Percentiles rank a stretch among this genome's conserved stretches.
These are phyloP conservation scores for Papilio helenus DNA, from an alignment of 1,140 invertebrate genomes.

Conservation along the genomic window DNA sequence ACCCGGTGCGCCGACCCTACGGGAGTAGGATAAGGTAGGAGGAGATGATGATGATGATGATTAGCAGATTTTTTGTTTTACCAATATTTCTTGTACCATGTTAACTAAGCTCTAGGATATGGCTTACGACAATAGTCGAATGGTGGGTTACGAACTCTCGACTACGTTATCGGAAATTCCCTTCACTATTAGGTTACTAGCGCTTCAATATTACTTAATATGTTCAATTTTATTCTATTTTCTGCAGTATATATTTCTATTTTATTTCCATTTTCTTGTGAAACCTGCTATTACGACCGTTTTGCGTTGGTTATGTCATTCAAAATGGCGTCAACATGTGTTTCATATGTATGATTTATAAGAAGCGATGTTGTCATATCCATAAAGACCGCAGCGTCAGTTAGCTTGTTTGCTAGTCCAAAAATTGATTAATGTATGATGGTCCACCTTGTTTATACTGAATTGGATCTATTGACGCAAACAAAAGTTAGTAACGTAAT, in stretches of 20 bases:
- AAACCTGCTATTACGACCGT: not conserved
- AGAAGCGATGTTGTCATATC: constrained; percentile 31
- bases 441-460: not conserved
- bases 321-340: constrained; percentile 25
- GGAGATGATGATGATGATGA: too few relatives aligned
- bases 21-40: too few relatives aligned
- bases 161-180: too few relatives aligned
- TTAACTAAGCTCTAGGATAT: too few relatives aligned
- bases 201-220: too few relatives aligned
- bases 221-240: not conserved
- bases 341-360: constrained; percentile 33
- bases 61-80: too few relatives aligned
- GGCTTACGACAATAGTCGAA: too few relatives aligned
- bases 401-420: not conserved
- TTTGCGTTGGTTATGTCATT: constrained; percentile 25
- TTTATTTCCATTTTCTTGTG: not conserved
- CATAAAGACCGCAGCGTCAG: not conserved
- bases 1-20: too few relatives aligned
- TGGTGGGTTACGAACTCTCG: too few relatives aligned
- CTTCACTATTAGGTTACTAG: too few relatives aligned
- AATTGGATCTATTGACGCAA: not conserved
- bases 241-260: not conserved
- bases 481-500: not conserved
- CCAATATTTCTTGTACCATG: too few relatives aligned
- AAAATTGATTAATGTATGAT: constrained; percentile 9